A percentile compares a stretch with the other conserved stretches of the same genome.
Evolutionary conservation across 2,113 vertebrate genomes (phyloP).

Genomic region (Spea multiplicata): DNA sequence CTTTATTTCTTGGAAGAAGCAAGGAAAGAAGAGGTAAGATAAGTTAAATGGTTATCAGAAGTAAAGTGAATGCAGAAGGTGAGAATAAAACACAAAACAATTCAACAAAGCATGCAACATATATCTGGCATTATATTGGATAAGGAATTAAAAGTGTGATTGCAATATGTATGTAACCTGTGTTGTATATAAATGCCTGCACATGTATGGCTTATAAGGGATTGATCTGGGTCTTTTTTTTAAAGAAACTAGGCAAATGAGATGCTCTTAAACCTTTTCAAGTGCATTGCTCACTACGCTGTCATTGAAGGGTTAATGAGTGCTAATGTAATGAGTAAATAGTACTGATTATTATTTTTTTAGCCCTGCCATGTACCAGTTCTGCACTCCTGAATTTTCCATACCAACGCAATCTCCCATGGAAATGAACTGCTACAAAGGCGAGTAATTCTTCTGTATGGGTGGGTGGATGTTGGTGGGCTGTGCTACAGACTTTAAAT

Average conservation of each 20-base stretch:
- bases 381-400: no score
- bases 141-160: background rate
- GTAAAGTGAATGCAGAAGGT: slow-evolving; percentile 47
- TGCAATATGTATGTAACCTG: no score
- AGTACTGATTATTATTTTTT: no score
- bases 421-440: background rate
- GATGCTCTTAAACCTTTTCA: no score
- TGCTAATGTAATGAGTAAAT: no score
- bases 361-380: no score
- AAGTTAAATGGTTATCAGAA: slow-evolving; percentile 56
- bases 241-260: no score
- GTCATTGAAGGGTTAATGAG: no score
- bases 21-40: slow-evolving; percentile 69
- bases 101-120: background rate
- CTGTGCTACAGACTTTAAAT: background rate
- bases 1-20: slow-evolving; percentile 94
- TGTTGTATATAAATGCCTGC: no score
- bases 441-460: background rate
- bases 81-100: background rate
- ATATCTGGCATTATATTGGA: background rate
- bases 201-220: no score
- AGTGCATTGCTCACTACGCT: no score
- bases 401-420: background rate
- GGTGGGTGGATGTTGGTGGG: background rate
- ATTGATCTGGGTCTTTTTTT: no score